Percentiles rank a stretch among this genome's conserved stretches.
phyloP scores from a whole-genome alignment of 2,888 invertebrate genomes.

The Drosophila cyrtoloma region DNA sequence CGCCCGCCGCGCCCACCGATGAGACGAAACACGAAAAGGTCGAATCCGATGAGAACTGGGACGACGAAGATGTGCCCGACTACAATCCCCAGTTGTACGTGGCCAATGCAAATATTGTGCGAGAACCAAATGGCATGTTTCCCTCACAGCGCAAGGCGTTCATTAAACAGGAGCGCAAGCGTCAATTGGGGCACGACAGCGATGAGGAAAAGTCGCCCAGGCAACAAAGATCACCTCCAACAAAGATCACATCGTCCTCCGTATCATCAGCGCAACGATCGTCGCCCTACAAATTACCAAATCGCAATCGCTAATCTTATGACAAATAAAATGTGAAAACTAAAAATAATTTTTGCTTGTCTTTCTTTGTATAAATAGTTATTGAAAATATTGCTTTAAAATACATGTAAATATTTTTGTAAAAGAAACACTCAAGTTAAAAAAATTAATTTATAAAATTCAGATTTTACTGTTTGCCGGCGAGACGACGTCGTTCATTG shows the following conservation, averaged over 20 bases:
- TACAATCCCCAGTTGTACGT: conserved; percentile 78
- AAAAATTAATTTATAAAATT: background rate
- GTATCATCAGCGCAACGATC: conserved; percentile 1
- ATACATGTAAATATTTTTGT: background rate
- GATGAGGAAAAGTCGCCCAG: conserved; percentile 15
- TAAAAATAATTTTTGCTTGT: background rate
- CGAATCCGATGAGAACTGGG: conserved; percentile 67
- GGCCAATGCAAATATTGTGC: conserved; percentile 67
- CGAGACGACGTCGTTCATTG: conserved; percentile 37
- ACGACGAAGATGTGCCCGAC: conserved; percentile 61
- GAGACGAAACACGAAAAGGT: conserved; percentile 62
- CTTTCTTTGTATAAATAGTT: background rate
- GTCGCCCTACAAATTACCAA: conserved; percentile 23
- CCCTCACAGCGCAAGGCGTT: conserved; percentile 77
- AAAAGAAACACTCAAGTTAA: background rate
- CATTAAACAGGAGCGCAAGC: conserved; percentile 76
- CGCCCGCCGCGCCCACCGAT: conserved; percentile 38
- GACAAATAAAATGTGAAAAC: background rate
- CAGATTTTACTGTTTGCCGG: background rate
- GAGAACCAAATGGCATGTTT: conserved; percentile 69
- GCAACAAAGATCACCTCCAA: background rate
- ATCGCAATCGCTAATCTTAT: background rate
- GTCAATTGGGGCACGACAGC: conserved; percentile 56
- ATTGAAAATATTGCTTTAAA: background rate
- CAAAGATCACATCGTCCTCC: background rate